phyloP scores from a whole-genome alignment of 2,797 vertebrate species.

The Syngnathus rostellatus region DNA sequence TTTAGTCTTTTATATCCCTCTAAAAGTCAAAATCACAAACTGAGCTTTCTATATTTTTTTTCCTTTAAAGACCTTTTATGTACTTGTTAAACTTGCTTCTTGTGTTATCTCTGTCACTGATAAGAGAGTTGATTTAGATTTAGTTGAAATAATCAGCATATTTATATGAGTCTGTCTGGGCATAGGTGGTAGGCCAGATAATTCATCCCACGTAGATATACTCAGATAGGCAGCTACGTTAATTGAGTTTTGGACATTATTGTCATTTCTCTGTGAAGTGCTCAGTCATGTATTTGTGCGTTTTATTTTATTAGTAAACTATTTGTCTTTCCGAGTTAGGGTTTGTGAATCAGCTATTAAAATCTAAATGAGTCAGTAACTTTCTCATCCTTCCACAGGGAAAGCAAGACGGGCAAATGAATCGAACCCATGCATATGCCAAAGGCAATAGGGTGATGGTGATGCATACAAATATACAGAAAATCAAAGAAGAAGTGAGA shows the following conservation, averaged over 20 bases:
- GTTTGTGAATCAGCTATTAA: not conserved
- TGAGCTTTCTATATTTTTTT: slow-evolving; percentile 20
- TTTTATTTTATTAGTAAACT: not conserved
- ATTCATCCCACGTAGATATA: slow-evolving; percentile 23
- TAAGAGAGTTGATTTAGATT: slow-evolving; percentile 28
- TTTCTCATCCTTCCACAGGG: slow-evolving; percentile 5
- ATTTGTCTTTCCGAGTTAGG: not conserved
- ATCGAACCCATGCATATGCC: slow-evolving; percentile 4
- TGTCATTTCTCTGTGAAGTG: slow-evolving; percentile 45
- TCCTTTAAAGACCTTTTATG: slow-evolving; percentile 24
- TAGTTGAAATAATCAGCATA: slow-evolving; percentile 62
- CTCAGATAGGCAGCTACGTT: slow-evolving; percentile 25
- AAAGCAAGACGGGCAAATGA: slow-evolving; percentile 26
- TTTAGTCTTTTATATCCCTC: not conserved
- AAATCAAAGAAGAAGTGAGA: slow-evolving; percentile 8
- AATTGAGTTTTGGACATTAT: slow-evolving; percentile 60
- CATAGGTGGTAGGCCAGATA: slow-evolving; percentile 37
- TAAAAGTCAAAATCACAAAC: not conserved
- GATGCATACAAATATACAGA: slow-evolving; percentile 38
- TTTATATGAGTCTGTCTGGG: slow-evolving; percentile 40
- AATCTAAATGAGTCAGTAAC: not conserved
- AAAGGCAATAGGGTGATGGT: slow-evolving; percentile 18
- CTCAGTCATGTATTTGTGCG: slow-evolving; percentile 16
- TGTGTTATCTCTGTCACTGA: slow-evolving; percentile 31
- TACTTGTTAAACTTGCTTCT: not conserved